Conservation (phyloP, 2,888 invertebrate genomes). For the Augochlorella aurata region DNA sequence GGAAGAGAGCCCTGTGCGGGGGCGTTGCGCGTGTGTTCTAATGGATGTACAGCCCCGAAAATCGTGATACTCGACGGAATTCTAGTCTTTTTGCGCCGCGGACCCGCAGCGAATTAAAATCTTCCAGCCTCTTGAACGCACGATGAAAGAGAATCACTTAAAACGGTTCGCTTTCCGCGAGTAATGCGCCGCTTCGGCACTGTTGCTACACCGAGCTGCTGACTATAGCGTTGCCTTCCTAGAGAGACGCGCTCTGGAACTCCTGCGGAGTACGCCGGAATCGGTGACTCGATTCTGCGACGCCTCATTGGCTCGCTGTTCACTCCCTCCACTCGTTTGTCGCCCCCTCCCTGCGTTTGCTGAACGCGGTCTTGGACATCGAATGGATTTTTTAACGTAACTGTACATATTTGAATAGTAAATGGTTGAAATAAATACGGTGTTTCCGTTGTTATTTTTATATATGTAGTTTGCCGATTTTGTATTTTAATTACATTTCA, state of each 20-base stretch:
- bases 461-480: too few species aligned
- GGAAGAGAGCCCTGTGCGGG: constrained; percentile 11
- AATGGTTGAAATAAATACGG: too few species aligned
- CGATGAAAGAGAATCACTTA: constrained; percentile 33
- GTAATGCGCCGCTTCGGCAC: not conserved
- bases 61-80: constrained; percentile 44
- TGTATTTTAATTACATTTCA: too few species aligned
- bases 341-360: not conserved
- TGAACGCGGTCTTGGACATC: too few species aligned
- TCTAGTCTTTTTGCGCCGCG: constrained; percentile 21
- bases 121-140: constrained; percentile 9
- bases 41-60: constrained; percentile 20
- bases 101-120: constrained; percentile 35
- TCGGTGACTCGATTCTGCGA: not conserved
- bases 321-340: not conserved
- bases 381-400: too few species aligned
- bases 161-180: constrained; percentile 30
- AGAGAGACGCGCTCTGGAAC: not conserved
- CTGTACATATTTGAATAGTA: too few species aligned
- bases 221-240: not conserved
- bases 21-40: constrained; percentile 18
- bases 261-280: too few species aligned
- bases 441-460: too few species aligned
- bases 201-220: not conserved
- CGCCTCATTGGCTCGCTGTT: not conserved